Conservation (phyloP, 2,113 vertebrate genomes). For the Jacana jacana region DNA sequence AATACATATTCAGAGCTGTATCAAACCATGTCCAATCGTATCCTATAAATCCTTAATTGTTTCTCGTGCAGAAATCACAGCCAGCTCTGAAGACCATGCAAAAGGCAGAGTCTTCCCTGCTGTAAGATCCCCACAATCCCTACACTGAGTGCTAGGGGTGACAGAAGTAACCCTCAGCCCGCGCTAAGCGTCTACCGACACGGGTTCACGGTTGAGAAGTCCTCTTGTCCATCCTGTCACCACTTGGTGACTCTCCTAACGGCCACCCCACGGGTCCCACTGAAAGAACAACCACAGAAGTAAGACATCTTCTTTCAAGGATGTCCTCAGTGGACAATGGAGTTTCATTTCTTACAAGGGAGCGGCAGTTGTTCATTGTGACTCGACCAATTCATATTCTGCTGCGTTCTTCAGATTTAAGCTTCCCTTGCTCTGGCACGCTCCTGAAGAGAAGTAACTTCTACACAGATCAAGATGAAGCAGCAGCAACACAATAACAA, state of each 20-base stretch:
- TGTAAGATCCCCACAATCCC: background rate
- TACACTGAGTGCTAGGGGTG: background rate
- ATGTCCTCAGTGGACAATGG: background rate
- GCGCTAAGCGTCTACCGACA: background rate
- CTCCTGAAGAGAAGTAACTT: background rate
- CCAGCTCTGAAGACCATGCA: background rate
- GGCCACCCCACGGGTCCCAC: background rate
- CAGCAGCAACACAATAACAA: background rate
- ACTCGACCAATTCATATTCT: background rate
- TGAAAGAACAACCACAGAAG: background rate
- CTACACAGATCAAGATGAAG: background rate
- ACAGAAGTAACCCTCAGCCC: background rate
- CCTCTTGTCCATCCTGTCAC: background rate
- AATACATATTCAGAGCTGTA: background rate
- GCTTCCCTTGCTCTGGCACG: background rate
- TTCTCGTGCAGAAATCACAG: background rate
- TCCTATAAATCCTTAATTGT: conserved; percentile 8
- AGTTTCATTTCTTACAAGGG: background rate
- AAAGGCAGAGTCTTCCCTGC: background rate
- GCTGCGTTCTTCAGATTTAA: background rate
- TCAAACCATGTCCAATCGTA: background rate
- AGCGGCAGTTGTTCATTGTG: background rate
- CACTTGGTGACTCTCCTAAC: background rate
- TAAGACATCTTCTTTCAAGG: background rate
- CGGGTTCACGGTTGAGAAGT: background rate